Percentiles rank a stretch among this genome's conserved stretches.
Conservation (phyloP, 2,797 vertebrate genomes). For the Octomys mimax region DNA sequence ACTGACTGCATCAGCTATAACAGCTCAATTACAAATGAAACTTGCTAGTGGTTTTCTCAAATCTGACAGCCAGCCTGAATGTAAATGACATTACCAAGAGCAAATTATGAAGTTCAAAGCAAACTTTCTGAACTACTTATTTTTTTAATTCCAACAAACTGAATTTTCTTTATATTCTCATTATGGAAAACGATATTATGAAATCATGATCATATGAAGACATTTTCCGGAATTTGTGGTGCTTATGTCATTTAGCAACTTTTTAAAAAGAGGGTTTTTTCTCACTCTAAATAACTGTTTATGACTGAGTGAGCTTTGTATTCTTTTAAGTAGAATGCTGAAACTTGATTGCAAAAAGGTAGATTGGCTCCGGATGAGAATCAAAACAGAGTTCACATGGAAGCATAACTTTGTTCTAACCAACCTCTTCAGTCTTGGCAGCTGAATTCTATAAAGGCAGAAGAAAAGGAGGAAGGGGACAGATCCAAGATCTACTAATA, state of each 20-base stretch:
- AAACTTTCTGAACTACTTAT: slow-evolving; percentile 41
- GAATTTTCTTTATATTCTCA: slow-evolving; percentile 60
- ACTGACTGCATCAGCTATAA: slow-evolving; percentile 54
- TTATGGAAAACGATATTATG: slow-evolving; percentile 40
- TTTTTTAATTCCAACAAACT: slow-evolving; percentile 63
- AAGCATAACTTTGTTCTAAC: neutral
- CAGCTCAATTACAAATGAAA: slow-evolving; percentile 77
- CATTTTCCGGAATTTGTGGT: neutral
- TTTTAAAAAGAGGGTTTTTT: slow-evolving; percentile 25
- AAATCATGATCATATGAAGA: slow-evolving; percentile 41
- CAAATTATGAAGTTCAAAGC: slow-evolving; percentile 69
- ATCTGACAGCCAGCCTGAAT: slow-evolving; percentile 68
- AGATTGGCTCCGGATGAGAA: neutral
- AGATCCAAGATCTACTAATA: neutral
- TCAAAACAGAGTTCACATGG: neutral
- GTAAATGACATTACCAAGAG: slow-evolving; percentile 73
- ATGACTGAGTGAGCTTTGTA: neutral
- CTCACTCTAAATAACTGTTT: slow-evolving; percentile 24
- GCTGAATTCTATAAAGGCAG: fast-evolving
- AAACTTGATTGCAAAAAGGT: neutral
- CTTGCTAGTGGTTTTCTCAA: slow-evolving; percentile 57
- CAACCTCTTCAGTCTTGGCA: neutral
- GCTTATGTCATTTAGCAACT: neutral
- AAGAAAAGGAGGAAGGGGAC: neutral
- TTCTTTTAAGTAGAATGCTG: neutral